Conservation (phyloP, 2,797 vertebrate genomes). For the Coccyzus lansbergi region DNA sequence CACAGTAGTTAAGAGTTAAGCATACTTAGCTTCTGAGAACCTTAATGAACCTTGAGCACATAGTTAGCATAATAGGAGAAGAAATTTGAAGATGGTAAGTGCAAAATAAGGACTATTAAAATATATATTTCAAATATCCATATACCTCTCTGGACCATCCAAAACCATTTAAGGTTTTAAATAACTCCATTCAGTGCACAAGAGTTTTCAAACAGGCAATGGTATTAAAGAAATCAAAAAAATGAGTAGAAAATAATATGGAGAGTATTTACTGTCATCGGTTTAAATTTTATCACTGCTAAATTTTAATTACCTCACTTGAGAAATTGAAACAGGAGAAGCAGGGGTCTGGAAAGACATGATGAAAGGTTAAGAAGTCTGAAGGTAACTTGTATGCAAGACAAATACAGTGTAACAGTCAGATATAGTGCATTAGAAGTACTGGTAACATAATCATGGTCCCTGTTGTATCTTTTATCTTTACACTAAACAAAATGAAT, state of each 20-base stretch:
- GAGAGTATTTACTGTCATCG: neutral
- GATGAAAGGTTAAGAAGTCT: neutral
- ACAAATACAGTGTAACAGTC: neutral
- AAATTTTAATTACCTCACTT: neutral
- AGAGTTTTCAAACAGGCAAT: neutral
- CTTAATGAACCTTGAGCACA: neutral
- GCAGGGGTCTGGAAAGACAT: neutral
- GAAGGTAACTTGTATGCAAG: neutral
- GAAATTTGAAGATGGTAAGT: neutral
- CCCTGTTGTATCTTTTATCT: neutral
- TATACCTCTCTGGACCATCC: neutral
- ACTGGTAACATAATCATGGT: neutral
- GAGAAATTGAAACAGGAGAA: neutral
- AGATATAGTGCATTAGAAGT: neutral
- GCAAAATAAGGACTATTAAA: neutral
- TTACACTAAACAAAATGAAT: neutral
- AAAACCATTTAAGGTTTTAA: neutral
- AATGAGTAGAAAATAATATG: neutral
- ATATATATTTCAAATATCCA: neutral
- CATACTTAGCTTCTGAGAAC: neutral
- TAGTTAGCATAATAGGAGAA: neutral
- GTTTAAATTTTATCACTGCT: neutral
- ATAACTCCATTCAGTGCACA: neutral
- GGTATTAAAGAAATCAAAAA: neutral
- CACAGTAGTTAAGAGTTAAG: neutral